phyloP scores from a whole-genome alignment of 2,888 invertebrate genomes.

The Bedellia somnulentella region DNA sequence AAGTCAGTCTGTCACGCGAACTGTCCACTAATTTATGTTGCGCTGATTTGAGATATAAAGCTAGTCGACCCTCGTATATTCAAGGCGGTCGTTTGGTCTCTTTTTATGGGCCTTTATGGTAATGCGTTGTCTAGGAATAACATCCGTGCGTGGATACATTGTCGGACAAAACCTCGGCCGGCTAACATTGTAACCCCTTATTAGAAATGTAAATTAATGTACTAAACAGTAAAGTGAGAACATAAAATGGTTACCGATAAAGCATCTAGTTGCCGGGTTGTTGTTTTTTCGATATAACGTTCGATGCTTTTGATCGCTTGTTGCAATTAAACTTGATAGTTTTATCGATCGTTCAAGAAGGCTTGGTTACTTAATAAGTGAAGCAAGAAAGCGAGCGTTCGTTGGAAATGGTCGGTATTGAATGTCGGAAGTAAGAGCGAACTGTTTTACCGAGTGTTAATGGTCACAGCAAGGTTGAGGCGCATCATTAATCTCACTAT shows the following conservation, averaged over 20 bases:
- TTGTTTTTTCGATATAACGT: too few relatives aligned
- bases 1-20: constrained; percentile 55
- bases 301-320: too few relatives aligned
- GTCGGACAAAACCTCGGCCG: constrained; percentile 3
- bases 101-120: constrained; percentile 36
- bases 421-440: constrained; percentile 12
- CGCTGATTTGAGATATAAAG: constrained; percentile 50
- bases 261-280: constrained; percentile 1
- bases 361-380: too few relatives aligned
- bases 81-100: constrained; percentile 12
- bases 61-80: constrained; percentile 29
- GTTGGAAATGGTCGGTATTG: too few relatives aligned
- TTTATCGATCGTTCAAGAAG: too few relatives aligned
- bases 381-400: too few relatives aligned
- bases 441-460: constrained; percentile 21
- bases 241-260: constrained; percentile 4
- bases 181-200: constrained; percentile 3
- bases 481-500: constrained; percentile 50
- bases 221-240: constrained; percentile 2
- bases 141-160: constrained; percentile 16
- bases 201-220: constrained; percentile 5
- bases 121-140: constrained; percentile 32
- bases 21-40: constrained; percentile 57
- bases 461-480: constrained; percentile 36
- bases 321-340: too few relatives aligned